phyloP scores from a whole-genome alignment of 2,113 vertebrate species.

The Butorides virescens region DNA sequence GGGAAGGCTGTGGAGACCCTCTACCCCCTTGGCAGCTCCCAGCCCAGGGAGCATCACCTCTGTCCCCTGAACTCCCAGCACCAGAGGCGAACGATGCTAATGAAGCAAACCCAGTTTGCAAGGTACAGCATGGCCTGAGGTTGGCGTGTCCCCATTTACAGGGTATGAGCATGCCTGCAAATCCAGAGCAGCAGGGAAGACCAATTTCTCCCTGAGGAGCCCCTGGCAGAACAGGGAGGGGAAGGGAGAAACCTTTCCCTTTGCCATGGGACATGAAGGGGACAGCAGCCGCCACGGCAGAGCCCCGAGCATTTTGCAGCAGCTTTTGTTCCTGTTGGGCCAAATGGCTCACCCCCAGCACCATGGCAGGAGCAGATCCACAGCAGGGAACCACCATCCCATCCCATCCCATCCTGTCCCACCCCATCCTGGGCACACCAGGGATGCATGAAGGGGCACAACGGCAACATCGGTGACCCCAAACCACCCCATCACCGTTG shows the following conservation, averaged over 20 bases:
- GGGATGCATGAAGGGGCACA: accelerated
- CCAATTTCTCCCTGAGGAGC: accelerated
- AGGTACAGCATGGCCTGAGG: background rate
- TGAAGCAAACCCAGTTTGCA: background rate
- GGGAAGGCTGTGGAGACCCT: background rate
- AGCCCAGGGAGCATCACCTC: background rate
- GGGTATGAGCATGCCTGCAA: background rate
- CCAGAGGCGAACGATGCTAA: accelerated
- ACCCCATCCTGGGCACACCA: background rate
- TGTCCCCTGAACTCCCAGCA: background rate
- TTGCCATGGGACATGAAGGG: accelerated
- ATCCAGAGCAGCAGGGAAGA: background rate
- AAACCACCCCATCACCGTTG: background rate
- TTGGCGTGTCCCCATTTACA: accelerated
- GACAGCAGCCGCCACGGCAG: accelerated
- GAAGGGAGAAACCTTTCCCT: background rate
- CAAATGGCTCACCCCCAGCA: background rate
- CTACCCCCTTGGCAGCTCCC: background rate
- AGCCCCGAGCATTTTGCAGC: background rate
- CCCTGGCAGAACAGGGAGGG: background rate
- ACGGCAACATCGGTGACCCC: background rate
- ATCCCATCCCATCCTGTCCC: background rate
- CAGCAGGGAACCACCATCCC: accelerated
- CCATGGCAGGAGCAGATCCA: background rate
- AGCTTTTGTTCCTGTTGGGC: background rate